Evolutionary conservation across 2,797 vertebrate species (phyloP), one percentile per base, ranked within the genome.

Genomic region (Toxotes lorentzi): DNA sequence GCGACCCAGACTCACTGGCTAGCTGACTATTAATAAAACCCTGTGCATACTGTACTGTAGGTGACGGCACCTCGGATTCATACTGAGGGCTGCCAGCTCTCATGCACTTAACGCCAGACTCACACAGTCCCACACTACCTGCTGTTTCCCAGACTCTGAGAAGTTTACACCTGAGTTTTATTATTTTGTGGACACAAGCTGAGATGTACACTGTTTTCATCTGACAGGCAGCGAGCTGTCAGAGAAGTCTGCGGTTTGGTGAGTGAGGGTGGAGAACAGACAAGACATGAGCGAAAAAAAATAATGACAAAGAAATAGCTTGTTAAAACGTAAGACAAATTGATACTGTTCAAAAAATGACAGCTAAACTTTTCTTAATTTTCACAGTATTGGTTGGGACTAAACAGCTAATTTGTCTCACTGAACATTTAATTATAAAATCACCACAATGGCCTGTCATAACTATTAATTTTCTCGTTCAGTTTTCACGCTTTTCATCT

Each of bases 11-110:
- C 77, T 65, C 21, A 23, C 72, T 21, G 73, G 56, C 71, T 48
- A 35, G 35, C 57, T 66, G 72, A 62, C 82, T 84, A 83, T 82
- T 81, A 79, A 83, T 86, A 78, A 81, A 19, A 77, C 62, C 40
- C 38, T 1, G 30, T 45, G 73, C 78, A 67, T 56, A 19, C 69
- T 57, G 60, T 21, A 57, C 73, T 10, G 79, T 16, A 63, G 77
- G 58, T 72, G 70, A 73, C 35, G 12, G 73, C 51, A 11, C 66
- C 35, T 48, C 5, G 60, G 61, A 50, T 50, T 68, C 2, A 3
- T 7, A 5, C 48, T 0, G 5, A 19, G 10, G 16, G 35, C 73
- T 72, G 77, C 83, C 57, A 79, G 32, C 65, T 54, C 63, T 43
- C 63, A 21, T 62, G 16, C 60, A 6, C 38, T 11, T 12, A 57